phyloP scores from a whole-genome alignment of 1,140 invertebrate species.

The Philaenus spumarius region DNA sequence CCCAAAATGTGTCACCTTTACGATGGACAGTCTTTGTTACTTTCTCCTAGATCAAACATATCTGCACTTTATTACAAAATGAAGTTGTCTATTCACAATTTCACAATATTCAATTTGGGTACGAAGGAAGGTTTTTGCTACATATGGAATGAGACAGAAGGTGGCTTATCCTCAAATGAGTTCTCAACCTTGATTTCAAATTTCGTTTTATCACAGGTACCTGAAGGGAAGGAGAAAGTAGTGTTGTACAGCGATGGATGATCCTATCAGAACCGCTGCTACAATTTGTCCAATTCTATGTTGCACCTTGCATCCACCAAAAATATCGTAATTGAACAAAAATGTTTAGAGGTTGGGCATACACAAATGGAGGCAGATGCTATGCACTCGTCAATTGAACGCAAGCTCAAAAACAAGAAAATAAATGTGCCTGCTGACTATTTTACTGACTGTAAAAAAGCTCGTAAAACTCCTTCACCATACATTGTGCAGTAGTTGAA shows the following conservation, averaged over 20 bases:
- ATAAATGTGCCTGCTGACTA: constrained; percentile 26
- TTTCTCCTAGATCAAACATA: constrained; percentile 5
- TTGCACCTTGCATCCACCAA: constrained; percentile 26
- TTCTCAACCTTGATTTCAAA: constrained; percentile 16
- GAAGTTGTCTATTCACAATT: constrained; percentile 14
- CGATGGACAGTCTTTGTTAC: constrained; percentile 28
- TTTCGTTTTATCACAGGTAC: constrained; percentile 1
- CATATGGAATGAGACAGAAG: constrained; percentile 30
- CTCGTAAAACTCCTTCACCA: constrained; percentile 10
- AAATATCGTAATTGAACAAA: too few species aligned
- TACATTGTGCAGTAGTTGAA: constrained; percentile 19
- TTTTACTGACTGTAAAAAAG: constrained; percentile 15
- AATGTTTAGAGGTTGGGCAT: constrained; percentile 39
- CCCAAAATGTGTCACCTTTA: constrained; percentile 21
- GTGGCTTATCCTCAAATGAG: constrained; percentile 25
- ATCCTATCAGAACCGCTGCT: constrained; percentile 35
- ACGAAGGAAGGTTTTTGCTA: constrained; percentile 24
- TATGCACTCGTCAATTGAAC: constrained; percentile 33
- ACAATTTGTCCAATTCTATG: constrained; percentile 34
- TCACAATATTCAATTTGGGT: constrained; percentile 13
- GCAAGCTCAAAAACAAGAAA: constrained; percentile 9
- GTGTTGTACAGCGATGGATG: constrained; percentile 36
- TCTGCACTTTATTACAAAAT: constrained; percentile 13
- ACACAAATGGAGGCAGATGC: constrained; percentile 41
- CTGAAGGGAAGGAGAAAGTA: constrained; percentile 18